Base-by-base conservation (phyloP, 2,888 invertebrate species). In the Cephus pulcher region DNA sequence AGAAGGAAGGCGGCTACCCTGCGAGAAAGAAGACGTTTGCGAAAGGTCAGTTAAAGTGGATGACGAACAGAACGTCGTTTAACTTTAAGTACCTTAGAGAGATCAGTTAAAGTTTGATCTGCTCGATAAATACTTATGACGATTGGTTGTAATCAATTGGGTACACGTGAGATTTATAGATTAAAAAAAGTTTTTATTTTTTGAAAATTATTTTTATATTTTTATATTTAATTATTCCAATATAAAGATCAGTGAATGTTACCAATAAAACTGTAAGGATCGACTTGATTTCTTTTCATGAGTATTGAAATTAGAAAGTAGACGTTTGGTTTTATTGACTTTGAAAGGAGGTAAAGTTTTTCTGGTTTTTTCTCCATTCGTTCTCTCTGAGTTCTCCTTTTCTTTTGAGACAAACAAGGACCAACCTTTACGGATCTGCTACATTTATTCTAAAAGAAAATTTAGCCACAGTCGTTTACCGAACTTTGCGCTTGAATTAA, bases 1-100 rank as follows among this genome's bases (percentile, higher is more conserved):
- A 93, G 99, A 77, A 94, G 99, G 89, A 98, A 98, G 94, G 99
- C 99, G 11, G 99, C 99, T 0, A 99, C 99, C 1, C 93, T 99
- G 92, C 93, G 99, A 4, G 99, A 99, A 92, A 93, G 99, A 82
- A 93, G 99, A 85, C 93, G 99, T 81, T 94, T 99, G 77, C 93
- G 98, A 90, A 99, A 99, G 95, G 98, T 98, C 92, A 87, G 93
- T 89, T 85, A 56, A 33, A 37, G 9, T 23, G 23, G 23, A 56
- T 23, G 56, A 56, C 23, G 1, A 56, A 56, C 6, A 9, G 9
- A 23, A 56, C 23, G 23, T 23, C 9, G 9, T 9, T 56, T 56
- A 56, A 23, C 56, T 23, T 23, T 56, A 23, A 56, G 0, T 23
- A 56, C 9, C 2, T 9, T 9, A 23, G 0, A 1, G 23, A 1